Conservation (phyloP, 92 coral and sea anemone species). For the Parazoanthus darwini region DNA sequence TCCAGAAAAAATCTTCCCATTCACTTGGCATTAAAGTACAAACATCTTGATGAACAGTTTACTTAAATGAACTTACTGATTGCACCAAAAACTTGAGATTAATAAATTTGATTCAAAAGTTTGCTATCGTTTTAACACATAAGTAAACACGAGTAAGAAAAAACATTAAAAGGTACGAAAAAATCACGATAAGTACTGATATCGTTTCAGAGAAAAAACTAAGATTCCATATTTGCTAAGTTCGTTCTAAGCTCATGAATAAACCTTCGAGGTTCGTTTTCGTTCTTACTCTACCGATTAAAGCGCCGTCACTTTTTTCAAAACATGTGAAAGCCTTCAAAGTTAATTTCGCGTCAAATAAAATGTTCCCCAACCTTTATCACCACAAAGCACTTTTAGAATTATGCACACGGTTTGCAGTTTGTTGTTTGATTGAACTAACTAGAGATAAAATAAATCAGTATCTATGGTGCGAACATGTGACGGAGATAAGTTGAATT, state of each 20-base stretch:
- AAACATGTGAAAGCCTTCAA: neutral
- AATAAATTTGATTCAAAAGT: neutral
- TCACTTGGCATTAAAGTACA: neutral
- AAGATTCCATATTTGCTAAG: too few relatives aligned
- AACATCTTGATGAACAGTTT: slow-evolving; percentile 18
- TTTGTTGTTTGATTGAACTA: neutral
- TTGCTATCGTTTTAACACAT: neutral
- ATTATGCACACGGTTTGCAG: neutral
- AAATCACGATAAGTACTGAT: too few relatives aligned
- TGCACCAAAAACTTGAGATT: slow-evolving; percentile 15
- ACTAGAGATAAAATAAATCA: neutral
- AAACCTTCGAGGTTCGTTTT: too few relatives aligned
- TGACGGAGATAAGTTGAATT: neutral
- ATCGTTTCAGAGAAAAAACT: too few relatives aligned
- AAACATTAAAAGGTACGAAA: too few relatives aligned
- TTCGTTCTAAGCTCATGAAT: too few relatives aligned
- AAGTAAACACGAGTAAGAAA: neutral
- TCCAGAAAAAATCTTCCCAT: neutral
- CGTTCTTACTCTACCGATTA: too few relatives aligned
- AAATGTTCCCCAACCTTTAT: neutral
- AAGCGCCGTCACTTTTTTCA: neutral
- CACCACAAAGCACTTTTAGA: neutral
- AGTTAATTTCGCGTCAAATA: neutral
- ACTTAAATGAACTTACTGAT: slow-evolving; percentile 8
- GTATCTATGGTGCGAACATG: neutral